phyloP scores from a whole-genome alignment of 2,113 vertebrate genomes.

The Platysternon megacephalum region DNA sequence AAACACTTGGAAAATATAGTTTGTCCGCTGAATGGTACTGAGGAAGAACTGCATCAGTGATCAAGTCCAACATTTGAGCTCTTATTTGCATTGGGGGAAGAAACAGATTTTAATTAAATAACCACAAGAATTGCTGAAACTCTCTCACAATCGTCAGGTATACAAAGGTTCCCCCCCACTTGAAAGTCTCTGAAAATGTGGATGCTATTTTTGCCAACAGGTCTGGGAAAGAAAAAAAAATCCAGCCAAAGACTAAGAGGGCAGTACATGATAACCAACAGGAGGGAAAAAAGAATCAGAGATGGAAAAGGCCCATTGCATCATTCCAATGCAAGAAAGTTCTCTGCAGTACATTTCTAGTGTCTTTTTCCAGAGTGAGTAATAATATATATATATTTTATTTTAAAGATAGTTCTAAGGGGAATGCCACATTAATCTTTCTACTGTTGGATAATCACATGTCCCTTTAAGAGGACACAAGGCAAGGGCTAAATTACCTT shows the following conservation, averaged over 20 bases:
- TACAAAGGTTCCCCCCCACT: no score
- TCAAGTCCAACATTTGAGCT: no score
- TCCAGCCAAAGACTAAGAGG: neutral
- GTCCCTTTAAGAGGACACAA: neutral
- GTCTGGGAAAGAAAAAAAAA: no score
- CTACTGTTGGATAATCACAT: neutral
- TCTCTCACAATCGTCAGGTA: no score
- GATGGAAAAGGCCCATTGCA: neutral
- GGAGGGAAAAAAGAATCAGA: neutral
- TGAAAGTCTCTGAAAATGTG: no score
- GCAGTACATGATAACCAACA: neutral
- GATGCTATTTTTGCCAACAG: no score
- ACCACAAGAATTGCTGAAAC: no score
- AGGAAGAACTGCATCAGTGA: no score
- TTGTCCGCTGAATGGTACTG: no score
- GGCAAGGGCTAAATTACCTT: neutral
- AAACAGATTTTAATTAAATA: no score
- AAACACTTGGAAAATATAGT: no score
- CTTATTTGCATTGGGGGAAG: no score
- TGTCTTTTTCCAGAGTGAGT: neutral
- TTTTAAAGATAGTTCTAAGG: neutral
- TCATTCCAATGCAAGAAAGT: neutral
- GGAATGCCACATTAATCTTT: neutral
- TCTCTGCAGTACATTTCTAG: neutral
- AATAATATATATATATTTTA: neutral